Conservation (phyloP, 2,888 invertebrate species). For the Nemapogon koenigi region DNA sequence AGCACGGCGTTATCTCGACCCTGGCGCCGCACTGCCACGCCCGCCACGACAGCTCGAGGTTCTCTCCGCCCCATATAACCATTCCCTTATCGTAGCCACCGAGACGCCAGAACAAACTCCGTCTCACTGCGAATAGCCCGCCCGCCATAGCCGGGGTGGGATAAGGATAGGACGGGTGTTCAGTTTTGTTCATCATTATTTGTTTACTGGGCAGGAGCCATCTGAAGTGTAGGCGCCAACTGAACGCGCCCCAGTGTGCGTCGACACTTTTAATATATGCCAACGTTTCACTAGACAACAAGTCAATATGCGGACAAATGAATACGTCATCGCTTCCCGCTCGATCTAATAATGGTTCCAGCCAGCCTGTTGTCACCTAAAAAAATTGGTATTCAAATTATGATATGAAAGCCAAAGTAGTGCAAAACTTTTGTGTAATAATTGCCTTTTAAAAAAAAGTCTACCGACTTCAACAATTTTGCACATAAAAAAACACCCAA, state of each 20-base stretch:
- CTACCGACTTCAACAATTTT: too few species aligned
- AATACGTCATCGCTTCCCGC: slow-evolving; percentile 58
- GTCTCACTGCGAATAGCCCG: slow-evolving; percentile 89
- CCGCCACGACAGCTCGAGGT: slow-evolving; percentile 95
- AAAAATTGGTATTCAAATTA: slow-evolving; percentile 17
- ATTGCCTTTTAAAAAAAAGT: too few species aligned
- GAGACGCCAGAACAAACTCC: slow-evolving; percentile 84
- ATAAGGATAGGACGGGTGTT: slow-evolving; percentile 72
- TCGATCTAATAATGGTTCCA: slow-evolving; percentile 61
- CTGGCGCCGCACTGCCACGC: slow-evolving; percentile 96
- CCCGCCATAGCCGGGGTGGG: slow-evolving; percentile 94
- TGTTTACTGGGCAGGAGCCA: slow-evolving; percentile 80
- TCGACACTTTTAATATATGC: slow-evolving; percentile 95
- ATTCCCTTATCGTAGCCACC: slow-evolving; percentile 77
- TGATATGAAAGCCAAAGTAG: too few species aligned
- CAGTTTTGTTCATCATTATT: slow-evolving; percentile 66
- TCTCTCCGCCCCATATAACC: slow-evolving; percentile 98
- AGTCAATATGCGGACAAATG: slow-evolving; percentile 54
- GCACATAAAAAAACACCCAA: too few species aligned
- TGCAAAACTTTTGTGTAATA: too few species aligned
- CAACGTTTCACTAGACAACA: slow-evolving; percentile 94
- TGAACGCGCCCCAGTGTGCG: slow-evolving; percentile 97
- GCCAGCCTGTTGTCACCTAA: slow-evolving; percentile 68
- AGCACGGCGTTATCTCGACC: slow-evolving; percentile 91
- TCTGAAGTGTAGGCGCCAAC: slow-evolving; percentile 94